Evolutionary conservation across 1,140 invertebrate genomes (phyloP).

Genomic region (Acromyrmex echinatior): DNA sequence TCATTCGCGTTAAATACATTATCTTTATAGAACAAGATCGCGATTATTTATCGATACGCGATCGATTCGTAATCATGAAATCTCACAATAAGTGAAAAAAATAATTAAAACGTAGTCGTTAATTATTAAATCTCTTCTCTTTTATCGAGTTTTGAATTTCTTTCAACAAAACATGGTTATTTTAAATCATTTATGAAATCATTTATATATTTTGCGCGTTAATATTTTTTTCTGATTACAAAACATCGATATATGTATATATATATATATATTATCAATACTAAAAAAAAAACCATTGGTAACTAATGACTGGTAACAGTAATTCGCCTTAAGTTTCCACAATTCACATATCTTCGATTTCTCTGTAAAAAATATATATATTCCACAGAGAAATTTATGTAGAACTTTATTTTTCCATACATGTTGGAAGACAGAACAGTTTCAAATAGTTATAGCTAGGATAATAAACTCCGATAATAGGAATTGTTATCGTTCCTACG

Average conservation of each 20-base stretch:
- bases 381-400: no score
- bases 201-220: neutral
- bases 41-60: conserved; percentile 21
- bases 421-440: no score
- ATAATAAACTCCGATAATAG: no score
- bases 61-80: neutral
- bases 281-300: neutral
- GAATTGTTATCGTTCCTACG: no score
- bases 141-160: neutral
- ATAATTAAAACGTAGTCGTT: neutral
- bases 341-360: no score
- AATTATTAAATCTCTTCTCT: neutral
- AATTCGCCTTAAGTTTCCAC: no score
- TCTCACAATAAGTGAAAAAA: neutral
- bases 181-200: neutral
- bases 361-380: no score
- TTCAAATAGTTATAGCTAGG: no score
- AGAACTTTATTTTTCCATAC: no score
- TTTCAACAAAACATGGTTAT: neutral
- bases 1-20: neutral
- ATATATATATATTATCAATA: neutral
- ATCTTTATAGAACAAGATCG: conserved; percentile 36
- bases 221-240: neutral
- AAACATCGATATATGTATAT: neutral
- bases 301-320: neutral